phyloP scores from a whole-genome alignment of 2,113 vertebrate species.

The Myrmecophaga tridactyla region DNA sequence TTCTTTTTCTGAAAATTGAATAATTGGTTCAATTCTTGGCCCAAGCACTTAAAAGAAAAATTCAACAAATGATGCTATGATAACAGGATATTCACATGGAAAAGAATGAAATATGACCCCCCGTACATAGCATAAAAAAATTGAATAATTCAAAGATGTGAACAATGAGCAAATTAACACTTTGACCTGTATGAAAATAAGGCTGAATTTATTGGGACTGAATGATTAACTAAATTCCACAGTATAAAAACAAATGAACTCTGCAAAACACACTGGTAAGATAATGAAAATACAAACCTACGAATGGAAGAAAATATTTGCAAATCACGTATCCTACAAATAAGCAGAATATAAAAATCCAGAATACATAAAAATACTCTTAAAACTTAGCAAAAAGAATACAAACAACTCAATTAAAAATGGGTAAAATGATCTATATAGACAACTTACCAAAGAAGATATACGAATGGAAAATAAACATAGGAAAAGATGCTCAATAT shows the following conservation, averaged over 20 bases:
- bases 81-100: too few species aligned
- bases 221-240: background rate
- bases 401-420: background rate
- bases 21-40: too few species aligned
- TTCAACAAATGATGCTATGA: too few species aligned
- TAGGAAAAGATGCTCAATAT: background rate
- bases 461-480: background rate
- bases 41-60: too few species aligned
- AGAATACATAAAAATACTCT: background rate
- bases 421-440: background rate
- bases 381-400: background rate
- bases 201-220: background rate
- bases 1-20: background rate
- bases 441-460: background rate
- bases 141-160: background rate
- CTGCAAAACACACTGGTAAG: background rate
- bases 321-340: background rate
- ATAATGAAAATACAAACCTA: background rate
- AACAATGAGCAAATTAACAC: background rate
- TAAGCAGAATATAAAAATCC: background rate
- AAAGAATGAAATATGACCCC: too few species aligned
- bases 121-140: too few species aligned
- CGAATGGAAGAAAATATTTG: conserved; percentile 10
- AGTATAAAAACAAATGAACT: background rate
- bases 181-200: background rate